These are phyloP conservation scores for Drosophila rhopaloa DNA, from an alignment of 1,140 invertebrate species.

Conservation along the genomic window DNA sequence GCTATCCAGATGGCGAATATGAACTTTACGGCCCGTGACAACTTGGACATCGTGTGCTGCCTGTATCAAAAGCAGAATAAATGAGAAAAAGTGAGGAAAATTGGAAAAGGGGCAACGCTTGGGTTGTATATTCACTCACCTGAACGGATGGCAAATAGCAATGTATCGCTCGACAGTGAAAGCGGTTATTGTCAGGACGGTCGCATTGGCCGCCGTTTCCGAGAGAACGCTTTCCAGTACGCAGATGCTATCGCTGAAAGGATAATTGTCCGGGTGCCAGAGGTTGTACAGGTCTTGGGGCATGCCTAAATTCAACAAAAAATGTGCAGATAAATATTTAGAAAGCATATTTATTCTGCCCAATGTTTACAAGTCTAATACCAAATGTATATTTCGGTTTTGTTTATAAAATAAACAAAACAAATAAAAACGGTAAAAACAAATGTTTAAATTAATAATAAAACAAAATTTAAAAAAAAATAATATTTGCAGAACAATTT, in stretches of 20 bases:
- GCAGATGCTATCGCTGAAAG: slow-evolving; percentile 91
- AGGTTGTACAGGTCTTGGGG: slow-evolving; percentile 92
- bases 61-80: slow-evolving; percentile 52
- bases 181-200: slow-evolving; percentile 95
- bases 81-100: slow-evolving; percentile 37
- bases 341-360: not conserved
- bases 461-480: not conserved
- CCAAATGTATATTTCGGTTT: too few relatives aligned
- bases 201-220: slow-evolving; percentile 95
- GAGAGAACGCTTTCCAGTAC: slow-evolving; percentile 90
- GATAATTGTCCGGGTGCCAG: slow-evolving; percentile 91
- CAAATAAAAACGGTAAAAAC: not conserved
- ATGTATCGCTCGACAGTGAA: slow-evolving; percentile 94
- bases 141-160: slow-evolving; percentile 92
- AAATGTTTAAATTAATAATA: too few relatives aligned
- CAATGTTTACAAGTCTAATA: too few relatives aligned
- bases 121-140: slow-evolving; percentile 68
- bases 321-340: not conserved
- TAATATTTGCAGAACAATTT: too few relatives aligned
- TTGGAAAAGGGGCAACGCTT: not conserved
- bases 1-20: slow-evolving; percentile 90
- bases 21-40: slow-evolving; percentile 90
- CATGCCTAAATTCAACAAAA: slow-evolving; percentile 85
- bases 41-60: slow-evolving; percentile 93
- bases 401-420: too few relatives aligned